Conservation (phyloP, 2,888 invertebrate genomes). For the Opisthograptis luteolata region DNA sequence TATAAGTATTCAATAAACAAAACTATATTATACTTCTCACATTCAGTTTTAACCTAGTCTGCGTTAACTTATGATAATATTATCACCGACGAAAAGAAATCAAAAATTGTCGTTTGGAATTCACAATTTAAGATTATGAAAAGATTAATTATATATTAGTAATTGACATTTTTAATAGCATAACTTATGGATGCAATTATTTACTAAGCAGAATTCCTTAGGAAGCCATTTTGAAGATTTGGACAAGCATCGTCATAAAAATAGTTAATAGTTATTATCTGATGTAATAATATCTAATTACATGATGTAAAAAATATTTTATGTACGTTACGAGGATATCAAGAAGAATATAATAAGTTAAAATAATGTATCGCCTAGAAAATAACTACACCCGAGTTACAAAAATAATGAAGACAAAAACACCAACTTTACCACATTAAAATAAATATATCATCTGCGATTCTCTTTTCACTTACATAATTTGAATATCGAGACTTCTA, state of each 20-base stretch:
- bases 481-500: conserved; percentile 72
- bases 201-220: conserved; percentile 37
- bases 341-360: conserved; percentile 7
- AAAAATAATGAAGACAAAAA: conserved; percentile 56
- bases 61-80: conserved; percentile 31
- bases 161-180: conserved; percentile 69
- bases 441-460: conserved; percentile 70
- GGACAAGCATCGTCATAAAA: not conserved
- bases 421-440: conserved; percentile 56
- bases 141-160: conserved; percentile 52
- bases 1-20: conserved; percentile 53
- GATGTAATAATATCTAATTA: not conserved
- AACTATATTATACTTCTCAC: conserved; percentile 82
- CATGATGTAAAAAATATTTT: conserved; percentile 21
- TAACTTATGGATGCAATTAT: conserved; percentile 52
- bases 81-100: conserved; percentile 29
- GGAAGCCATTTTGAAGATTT: conserved; percentile 4
- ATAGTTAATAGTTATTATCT: not conserved
- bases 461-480: conserved; percentile 69
- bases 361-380: conserved; percentile 43
- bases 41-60: conserved; percentile 41
- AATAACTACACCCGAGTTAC: conserved; percentile 56
- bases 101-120: conserved; percentile 31
- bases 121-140: conserved; percentile 33
- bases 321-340: conserved; percentile 15